A percentile compares a stretch with the other conserved stretches of the same genome.
Evolutionary conservation across 2,797 vertebrate genomes (phyloP).

Genomic region (Acomys russatus): DNA sequence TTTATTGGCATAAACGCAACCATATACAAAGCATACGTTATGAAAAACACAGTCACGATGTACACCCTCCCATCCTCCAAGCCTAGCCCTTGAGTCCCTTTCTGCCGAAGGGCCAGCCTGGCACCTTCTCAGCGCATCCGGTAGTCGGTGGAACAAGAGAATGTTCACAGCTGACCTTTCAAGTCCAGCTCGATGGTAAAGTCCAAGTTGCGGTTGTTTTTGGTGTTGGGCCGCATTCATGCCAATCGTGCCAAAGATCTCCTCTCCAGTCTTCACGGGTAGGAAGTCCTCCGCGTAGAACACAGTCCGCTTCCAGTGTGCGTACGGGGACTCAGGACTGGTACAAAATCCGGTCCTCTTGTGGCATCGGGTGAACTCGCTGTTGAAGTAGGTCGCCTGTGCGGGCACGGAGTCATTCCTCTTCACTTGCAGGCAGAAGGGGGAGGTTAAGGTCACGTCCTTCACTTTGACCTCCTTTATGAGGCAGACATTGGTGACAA

Average conservation of each 20-base stretch:
- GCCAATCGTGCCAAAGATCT: constrained; percentile 96
- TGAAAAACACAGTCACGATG: constrained; percentile 89
- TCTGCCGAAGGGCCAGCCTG: neutral
- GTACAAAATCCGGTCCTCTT: constrained; percentile 97
- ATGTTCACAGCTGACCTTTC: constrained; percentile 96
- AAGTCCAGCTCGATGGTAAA: constrained; percentile 97
- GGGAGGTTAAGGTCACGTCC: constrained; percentile 96
- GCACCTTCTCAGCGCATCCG: constrained; percentile 92
- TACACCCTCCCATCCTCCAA: constrained; percentile 67
- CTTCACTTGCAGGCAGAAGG: constrained; percentile 97
- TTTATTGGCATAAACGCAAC: constrained; percentile 88
- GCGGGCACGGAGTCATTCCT: constrained; percentile 97
- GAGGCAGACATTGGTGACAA: constrained; percentile 95
- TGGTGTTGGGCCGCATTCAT: constrained; percentile 95
- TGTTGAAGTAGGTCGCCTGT: constrained; percentile 97
- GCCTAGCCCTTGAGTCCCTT: constrained; percentile 69
- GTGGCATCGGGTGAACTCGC: constrained; percentile 97
- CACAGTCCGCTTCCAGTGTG: constrained; percentile 98
- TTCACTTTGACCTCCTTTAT: constrained; percentile 96
- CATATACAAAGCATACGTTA: constrained; percentile 91
- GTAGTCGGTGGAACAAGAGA: constrained; percentile 97
- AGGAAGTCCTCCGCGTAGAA: constrained; percentile 98
- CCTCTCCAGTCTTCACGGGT: constrained; percentile 96
- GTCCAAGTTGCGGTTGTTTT: constrained; percentile 97
- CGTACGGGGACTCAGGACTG: constrained; percentile 97